Evolutionary conservation across 2,797 vertebrate genomes (phyloP).

Genomic region (Sarcophilus harrisii): DNA sequence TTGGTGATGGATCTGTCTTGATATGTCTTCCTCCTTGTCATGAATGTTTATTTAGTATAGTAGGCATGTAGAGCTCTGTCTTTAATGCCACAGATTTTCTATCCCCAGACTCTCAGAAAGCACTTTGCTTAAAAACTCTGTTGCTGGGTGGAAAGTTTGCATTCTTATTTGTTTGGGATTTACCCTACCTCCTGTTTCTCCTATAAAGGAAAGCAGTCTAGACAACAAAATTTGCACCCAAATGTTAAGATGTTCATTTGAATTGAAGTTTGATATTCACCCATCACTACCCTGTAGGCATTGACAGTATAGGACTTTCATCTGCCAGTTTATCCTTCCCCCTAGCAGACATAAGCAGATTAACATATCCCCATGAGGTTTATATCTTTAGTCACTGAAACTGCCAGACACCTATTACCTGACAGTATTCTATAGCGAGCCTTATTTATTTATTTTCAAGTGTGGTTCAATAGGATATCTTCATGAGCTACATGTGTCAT

Average conservation of each 20-base stretch:
- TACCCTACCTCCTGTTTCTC: neutral
- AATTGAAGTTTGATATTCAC: conserved; percentile 71
- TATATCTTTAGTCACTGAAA: conserved; percentile 62
- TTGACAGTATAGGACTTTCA: conserved; percentile 71
- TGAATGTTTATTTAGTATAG: conserved; percentile 16
- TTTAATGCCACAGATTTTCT: neutral
- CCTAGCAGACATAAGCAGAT: conserved; percentile 64
- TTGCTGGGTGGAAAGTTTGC: neutral
- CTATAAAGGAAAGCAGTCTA: conserved; percentile 4
- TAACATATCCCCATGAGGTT: conserved; percentile 69
- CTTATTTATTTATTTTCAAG: conserved; percentile 75
- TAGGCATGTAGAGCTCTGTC: conserved; percentile 1
- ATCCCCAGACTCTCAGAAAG: conserved; percentile 28
- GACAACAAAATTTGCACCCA: conserved; percentile 31
- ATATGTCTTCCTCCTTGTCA: neutral
- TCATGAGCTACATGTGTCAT: conserved; percentile 75
- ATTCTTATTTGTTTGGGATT: neutral
- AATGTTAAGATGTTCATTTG: conserved; percentile 57
- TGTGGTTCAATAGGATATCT: conserved; percentile 64
- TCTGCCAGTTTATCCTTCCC: conserved; percentile 58
- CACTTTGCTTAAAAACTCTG: neutral
- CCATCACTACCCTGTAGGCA: conserved; percentile 67
- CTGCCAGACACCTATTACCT: conserved; percentile 52
- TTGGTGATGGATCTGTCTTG: neutral
- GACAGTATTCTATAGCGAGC: conserved; percentile 60